phyloP scores from a whole-genome alignment of 2,113 vertebrate species.

The Apteryx mantelli region DNA sequence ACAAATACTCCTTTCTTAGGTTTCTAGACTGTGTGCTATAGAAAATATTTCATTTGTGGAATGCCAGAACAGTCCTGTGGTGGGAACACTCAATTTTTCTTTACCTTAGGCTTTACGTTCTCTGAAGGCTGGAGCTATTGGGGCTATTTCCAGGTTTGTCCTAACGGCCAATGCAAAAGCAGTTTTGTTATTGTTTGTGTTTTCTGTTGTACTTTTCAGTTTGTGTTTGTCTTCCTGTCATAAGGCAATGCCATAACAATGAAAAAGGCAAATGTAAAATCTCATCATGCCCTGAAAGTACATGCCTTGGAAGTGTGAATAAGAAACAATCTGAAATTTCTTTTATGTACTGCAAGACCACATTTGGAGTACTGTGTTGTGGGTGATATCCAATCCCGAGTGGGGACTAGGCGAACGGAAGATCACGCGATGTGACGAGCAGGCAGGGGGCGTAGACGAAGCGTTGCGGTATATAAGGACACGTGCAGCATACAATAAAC shows the following conservation, averaged over 20 bases:
- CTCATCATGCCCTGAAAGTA: background rate
- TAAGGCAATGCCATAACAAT: background rate
- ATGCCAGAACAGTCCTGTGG: background rate
- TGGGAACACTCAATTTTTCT: background rate
- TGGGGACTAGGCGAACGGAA: no score
- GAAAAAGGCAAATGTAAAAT: background rate
- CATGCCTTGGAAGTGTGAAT: background rate
- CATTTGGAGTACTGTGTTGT: background rate
- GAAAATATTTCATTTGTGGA: background rate
- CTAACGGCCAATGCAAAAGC: background rate
- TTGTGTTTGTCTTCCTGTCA: background rate
- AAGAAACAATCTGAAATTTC: background rate
- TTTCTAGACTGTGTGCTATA: background rate
- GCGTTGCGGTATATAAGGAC: no score
- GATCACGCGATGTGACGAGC: no score
- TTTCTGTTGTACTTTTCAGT: background rate
- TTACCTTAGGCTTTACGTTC: background rate
- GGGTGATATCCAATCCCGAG: no score
- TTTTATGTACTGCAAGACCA: background rate
- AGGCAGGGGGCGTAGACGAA: no score
- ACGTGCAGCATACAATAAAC: no score
- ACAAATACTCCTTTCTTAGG: background rate
- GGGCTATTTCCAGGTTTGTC: background rate
- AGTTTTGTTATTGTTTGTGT: background rate
- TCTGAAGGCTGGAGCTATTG: background rate